A percentile compares a stretch with the other conserved stretches of the same genome.
phyloP scores from a whole-genome alignment of 2,113 vertebrate species.

The Labeo catla region DNA sequence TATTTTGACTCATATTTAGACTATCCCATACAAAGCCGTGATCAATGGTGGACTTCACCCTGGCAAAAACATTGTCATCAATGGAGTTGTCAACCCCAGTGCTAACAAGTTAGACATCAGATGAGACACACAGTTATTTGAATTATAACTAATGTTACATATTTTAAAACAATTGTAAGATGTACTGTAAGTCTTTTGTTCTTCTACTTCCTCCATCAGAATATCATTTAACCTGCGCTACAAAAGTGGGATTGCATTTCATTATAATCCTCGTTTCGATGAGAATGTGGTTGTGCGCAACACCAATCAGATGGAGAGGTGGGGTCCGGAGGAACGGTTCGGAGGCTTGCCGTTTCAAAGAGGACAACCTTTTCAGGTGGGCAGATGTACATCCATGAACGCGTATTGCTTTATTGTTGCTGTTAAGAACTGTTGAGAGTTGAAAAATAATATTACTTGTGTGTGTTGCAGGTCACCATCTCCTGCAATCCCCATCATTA shows the following conservation, averaged over 20 bases:
- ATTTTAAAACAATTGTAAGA: not conserved
- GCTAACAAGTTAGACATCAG: conserved; percentile 69
- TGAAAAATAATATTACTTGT: not conserved
- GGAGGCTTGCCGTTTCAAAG: conserved; percentile 58
- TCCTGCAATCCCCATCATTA: conserved; percentile 67
- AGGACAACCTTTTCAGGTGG: conserved; percentile 66
- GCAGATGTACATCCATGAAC: not conserved
- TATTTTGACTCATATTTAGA: conserved; percentile 59
- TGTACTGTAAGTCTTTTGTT: not conserved
- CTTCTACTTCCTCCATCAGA: conserved; percentile 46
- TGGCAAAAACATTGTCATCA: conserved; percentile 73
- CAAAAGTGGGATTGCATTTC: conserved; percentile 64
- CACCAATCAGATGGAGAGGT: conserved; percentile 46
- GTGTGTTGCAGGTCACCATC: conserved; percentile 71
- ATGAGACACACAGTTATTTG: not conserved
- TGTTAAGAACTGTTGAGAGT: not conserved
- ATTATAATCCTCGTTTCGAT: conserved; percentile 68
- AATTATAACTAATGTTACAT: not conserved
- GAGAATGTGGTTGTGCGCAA: conserved; percentile 66
- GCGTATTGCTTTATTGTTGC: not conserved
- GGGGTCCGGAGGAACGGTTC: conserved; percentile 65
- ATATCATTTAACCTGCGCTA: conserved; percentile 67
- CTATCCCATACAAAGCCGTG: conserved; percentile 70
- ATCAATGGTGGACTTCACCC: conserved; percentile 75
- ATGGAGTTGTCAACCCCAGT: conserved; percentile 65